These are phyloP conservation scores for Oreortyx pictus DNA, from an alignment of 2,797 vertebrate species.

Conservation along the genomic window DNA sequence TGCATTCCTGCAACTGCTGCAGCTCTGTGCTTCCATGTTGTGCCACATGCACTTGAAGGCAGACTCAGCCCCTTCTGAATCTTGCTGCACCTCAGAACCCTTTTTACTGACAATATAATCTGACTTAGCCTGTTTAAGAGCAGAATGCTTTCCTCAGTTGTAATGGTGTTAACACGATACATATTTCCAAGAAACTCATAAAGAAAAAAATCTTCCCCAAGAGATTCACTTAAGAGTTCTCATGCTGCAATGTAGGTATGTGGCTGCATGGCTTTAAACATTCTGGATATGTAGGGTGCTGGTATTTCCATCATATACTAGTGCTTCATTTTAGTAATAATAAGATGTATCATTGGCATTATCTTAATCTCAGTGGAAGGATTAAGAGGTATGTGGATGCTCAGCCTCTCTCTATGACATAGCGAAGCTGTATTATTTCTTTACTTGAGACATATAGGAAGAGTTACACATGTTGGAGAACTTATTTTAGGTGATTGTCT, in stretches of 20 bases:
- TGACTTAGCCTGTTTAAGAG: neutral
- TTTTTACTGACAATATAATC: neutral
- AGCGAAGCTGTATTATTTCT: neutral
- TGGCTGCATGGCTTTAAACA: neutral
- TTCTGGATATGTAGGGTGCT: neutral
- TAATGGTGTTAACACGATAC: neutral
- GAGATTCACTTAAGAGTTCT: neutral
- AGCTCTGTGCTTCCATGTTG: accelerated
- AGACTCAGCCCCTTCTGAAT: neutral
- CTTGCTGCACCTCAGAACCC: neutral
- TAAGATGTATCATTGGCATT: neutral
- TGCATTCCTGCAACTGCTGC: neutral
- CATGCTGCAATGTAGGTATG: accelerated
- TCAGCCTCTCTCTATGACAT: neutral
- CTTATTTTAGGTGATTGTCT: neutral
- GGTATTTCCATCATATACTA: neutral
- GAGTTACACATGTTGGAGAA: neutral
- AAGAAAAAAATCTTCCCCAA: neutral
- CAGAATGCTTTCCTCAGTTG: neutral
- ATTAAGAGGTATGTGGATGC: neutral
- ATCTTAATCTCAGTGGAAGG: neutral
- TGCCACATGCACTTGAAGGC: neutral
- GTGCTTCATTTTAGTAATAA: neutral
- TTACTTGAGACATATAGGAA: neutral
- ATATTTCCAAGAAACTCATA: constrained; percentile 3